A percentile compares a stretch with the other conserved stretches of the same genome.
phyloP scores from a whole-genome alignment of 2,797 vertebrate genomes.

The Halcyon leucocephala region DNA sequence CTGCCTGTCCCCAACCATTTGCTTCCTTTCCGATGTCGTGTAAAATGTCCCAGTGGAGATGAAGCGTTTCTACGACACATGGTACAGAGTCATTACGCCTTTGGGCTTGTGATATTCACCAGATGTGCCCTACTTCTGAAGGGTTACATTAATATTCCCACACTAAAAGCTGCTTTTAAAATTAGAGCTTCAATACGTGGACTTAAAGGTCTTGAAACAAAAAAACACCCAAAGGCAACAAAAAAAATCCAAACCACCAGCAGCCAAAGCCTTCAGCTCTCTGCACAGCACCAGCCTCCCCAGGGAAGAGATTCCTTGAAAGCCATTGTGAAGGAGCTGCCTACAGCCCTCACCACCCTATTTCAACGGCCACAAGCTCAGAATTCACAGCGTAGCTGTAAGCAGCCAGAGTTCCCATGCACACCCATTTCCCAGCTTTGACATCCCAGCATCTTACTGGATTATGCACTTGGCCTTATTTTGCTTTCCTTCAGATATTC shows the following conservation, averaged over 20 bases:
- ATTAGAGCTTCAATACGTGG: neutral
- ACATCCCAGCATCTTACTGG: neutral
- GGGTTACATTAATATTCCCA: conserved; percentile 47
- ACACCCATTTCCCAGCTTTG: neutral
- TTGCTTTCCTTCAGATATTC: neutral
- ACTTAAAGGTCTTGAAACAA: neutral
- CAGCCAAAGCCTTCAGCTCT: neutral
- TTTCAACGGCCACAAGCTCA: neutral
- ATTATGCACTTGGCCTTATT: neutral
- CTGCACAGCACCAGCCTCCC: neutral
- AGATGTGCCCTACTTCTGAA: conserved; percentile 57
- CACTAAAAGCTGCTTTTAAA: conserved; percentile 47
- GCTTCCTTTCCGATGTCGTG: neutral
- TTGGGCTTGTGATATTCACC: conserved; percentile 8
- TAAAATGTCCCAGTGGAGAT: conserved; percentile 22
- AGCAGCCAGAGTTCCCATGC: accelerated
- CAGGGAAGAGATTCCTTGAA: neutral
- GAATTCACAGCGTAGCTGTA: neutral
- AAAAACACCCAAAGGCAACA: neutral
- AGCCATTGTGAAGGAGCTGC: neutral
- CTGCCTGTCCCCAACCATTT: neutral
- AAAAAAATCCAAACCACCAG: neutral
- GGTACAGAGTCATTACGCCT: conserved; percentile 35
- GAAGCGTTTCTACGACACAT: conserved; percentile 35
- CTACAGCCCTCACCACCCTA: neutral